Evolutionary conservation across 1,140 invertebrate genomes (phyloP), one percentile per base, ranked within the genome.

Genomic region (Trichomalopsis sarcophagae): DNA sequence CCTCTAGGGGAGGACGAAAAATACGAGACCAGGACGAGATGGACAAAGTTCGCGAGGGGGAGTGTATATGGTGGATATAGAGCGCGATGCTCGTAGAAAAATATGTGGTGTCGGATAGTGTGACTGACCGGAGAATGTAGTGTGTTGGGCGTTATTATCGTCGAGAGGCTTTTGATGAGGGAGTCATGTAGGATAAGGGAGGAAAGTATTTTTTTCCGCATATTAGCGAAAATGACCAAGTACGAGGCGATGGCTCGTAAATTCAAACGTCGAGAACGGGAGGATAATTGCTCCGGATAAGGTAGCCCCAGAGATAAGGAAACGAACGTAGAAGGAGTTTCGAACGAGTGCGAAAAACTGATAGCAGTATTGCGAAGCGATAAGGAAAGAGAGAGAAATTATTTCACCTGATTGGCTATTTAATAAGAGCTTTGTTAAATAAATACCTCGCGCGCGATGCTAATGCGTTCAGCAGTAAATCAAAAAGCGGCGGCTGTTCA

Each of bases 341-440:
- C 27, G 27, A 27, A 27, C 27, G 27, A 27, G 33, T 36, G 33
- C 47, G 47, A 50, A 50, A 14, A 10, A 9, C 14, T 50, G 2
- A 50, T 13, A 50, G 14, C 10, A 9, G 2, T 10, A 9, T 50
- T 50, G 14, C 10, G 47, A 10, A 50, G 14, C 10, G 4, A 55
- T 55, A 55, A 3, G 17, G 50, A 21, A 1, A 11, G 21, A 11
- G 1, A 9, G n/a, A 13, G 55, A 47, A 68, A 47, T 36, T 81
- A 81, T 71, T 81, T 71, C 36, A 21, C 68, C 1, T 21, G 40
- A 47, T 36, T 33, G 71, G 55, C 27, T 82, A n/a, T 82, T 82
- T 74, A 82, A 82, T 74, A 82, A 74, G 62, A 81, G n/a, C 21
- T 47, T 71, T 81, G 11, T 71, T 81, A 36, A 71, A 81, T 81